phyloP scores from a whole-genome alignment of 2,113 vertebrate genomes.

The Callocephalon fimbriatum region DNA sequence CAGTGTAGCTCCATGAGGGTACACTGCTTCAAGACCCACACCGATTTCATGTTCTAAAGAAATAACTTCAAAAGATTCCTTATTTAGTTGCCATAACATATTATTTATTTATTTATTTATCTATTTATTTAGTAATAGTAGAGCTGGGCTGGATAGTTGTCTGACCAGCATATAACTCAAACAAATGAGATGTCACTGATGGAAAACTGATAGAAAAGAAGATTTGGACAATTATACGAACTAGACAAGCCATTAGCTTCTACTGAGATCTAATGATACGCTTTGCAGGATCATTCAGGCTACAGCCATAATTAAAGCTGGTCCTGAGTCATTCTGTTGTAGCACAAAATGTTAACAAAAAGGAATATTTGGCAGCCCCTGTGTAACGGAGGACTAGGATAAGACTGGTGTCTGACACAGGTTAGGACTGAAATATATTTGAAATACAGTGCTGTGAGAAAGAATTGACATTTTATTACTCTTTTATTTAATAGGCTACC shows the following conservation, averaged over 20 bases:
- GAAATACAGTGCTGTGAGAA: background rate
- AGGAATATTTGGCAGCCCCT: background rate
- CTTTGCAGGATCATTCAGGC: background rate
- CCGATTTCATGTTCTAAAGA: background rate
- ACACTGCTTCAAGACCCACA: background rate
- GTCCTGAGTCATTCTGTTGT: background rate
- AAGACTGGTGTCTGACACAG: background rate
- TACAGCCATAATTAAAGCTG: background rate
- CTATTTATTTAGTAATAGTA: background rate
- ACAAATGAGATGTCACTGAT: background rate
- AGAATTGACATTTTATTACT: background rate
- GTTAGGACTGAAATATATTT: background rate
- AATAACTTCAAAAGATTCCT: background rate
- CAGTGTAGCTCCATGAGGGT: background rate
- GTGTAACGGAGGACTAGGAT: background rate
- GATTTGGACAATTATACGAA: background rate
- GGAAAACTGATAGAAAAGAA: conserved; percentile 1
- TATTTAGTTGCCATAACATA: background rate
- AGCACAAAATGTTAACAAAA: background rate
- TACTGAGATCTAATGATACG: background rate
- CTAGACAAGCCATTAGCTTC: conserved; percentile 35
- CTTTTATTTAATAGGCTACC: background rate
- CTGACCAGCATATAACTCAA: background rate
- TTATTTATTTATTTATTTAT: background rate
- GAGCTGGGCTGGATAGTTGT: background rate